Base-by-base conservation (phyloP, 2,888 invertebrate species). In the Panopea generosa region DNA sequence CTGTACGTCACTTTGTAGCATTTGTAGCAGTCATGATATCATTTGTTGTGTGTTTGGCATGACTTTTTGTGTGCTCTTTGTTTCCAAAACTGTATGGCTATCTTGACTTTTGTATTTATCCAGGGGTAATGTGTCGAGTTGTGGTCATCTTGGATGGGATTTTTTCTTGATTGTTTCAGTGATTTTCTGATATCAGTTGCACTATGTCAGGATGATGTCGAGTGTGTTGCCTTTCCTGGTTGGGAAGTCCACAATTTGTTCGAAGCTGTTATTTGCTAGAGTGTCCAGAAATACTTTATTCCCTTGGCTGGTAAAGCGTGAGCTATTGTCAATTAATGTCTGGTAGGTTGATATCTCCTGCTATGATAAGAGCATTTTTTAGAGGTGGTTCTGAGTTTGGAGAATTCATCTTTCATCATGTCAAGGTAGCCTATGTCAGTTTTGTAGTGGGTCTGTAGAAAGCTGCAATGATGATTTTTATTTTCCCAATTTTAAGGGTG, bases 161-260 rank as follows among this genome's bases (percentile, higher is more conserved):
- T n/a, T n/a, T n/a, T n/a, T n/a, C n/a, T n/a, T n/a, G n/a, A n/a
- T n/a, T n/a, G n/a, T n/a, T n/a, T n/a, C n/a, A n/a, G n/a, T n/a
- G n/a, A n/a, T n/a, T n/a, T n/a, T n/a, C n/a, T n/a, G n/a, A n/a
- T n/a, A n/a, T n/a, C n/a, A n/a, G n/a, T n/a, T n/a, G n/a, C n/a
- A n/a, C n/a, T n/a, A n/a, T n/a, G 73, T 80, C 0, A 76, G 38
- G 9, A 80, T 20, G 14, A 80, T 57, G 33, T 70, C 70, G 18
- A 74, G 68, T 33, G 53, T 77, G 3, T 72, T 72, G 9, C 69
- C 55, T 38, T 65, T 63, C 16, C 77, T 57, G 3, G 68, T 77
- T 24, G 72, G 77, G 16, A 67, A 72, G 24, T 68, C 53, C 6
- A 77, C 65, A 18, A 52, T 38, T 24, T 77, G 77, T 49, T 69